A percentile compares a stretch with the other conserved stretches of the same genome.
These are phyloP conservation scores for Crax fasciolata DNA, from an alignment of 2,797 vertebrate genomes.

Conservation along the genomic window DNA sequence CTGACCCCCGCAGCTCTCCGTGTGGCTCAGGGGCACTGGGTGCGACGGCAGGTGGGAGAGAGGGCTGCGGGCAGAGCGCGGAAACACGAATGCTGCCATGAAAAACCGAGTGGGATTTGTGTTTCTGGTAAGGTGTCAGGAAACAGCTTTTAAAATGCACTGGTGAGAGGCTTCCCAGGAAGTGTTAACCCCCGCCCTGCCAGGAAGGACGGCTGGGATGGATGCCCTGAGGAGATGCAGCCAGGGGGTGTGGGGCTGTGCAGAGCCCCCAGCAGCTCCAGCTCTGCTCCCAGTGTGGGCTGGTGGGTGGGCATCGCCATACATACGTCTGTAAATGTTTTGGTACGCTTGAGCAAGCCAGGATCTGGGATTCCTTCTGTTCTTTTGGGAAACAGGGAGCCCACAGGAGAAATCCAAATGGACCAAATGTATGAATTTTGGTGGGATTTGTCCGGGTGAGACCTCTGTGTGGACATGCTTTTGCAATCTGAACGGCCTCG, in stretches of 20 bases:
- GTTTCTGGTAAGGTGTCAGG: constrained; percentile 73
- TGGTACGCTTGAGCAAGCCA: constrained; percentile 60
- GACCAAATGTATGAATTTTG: background rate
- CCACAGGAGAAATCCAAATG: background rate
- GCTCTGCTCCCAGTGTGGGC: constrained; percentile 49
- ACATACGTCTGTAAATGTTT: constrained; percentile 73
- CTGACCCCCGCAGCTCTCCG: background rate
- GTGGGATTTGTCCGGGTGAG: background rate
- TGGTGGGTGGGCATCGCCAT: constrained; percentile 58
- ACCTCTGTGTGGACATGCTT: background rate
- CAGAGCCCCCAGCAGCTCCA: background rate
- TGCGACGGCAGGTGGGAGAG: constrained; percentile 61
- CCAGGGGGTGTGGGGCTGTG: background rate
- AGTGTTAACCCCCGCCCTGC: constrained; percentile 54
- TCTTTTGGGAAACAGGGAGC: constrained; percentile 56
- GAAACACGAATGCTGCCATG: constrained; percentile 60
- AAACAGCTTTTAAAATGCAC: constrained; percentile 59
- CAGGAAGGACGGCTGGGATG: background rate
- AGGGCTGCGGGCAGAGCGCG: constrained; percentile 57
- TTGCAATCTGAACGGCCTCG: background rate
- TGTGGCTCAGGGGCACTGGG: background rate
- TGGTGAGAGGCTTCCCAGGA: constrained; percentile 62
- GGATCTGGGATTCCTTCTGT: constrained; percentile 59
- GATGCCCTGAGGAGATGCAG: constrained; percentile 27
- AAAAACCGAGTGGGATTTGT: constrained; percentile 76